These are phyloP conservation scores for Miniopterus natalensis DNA, from an alignment of 2,113 vertebrate species.

Conservation along the genomic window DNA sequence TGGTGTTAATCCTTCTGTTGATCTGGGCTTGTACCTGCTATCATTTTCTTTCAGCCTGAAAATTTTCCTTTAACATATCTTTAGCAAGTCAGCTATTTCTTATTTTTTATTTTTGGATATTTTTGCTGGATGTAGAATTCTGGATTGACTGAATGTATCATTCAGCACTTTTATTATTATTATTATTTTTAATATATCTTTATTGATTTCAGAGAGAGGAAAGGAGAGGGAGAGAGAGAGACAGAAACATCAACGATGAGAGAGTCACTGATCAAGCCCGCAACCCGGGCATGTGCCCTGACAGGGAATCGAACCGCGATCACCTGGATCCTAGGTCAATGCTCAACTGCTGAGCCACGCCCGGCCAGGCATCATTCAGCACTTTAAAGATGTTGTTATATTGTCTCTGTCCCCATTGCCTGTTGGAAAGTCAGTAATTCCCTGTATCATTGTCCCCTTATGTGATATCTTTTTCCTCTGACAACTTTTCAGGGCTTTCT, in stretches of 20 bases:
- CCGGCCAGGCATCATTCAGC: neutral
- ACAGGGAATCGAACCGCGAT: no score
- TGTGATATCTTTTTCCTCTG: neutral
- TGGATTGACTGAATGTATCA: neutral
- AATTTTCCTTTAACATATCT: neutral
- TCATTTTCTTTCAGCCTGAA: neutral
- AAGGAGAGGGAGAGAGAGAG: no score
- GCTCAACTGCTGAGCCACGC: no score
- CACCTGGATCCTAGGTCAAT: no score
- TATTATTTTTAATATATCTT: no score
- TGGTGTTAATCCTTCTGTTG: neutral
- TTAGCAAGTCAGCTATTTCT: neutral
- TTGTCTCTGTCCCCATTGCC: neutral
- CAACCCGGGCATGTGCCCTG: no score
- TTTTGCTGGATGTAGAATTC: constrained; percentile 27
- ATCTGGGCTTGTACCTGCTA: constrained; percentile 7
- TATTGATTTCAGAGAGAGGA: no score
- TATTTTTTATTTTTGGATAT: neutral
- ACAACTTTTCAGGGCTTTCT: neutral
- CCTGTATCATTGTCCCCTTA: neutral
- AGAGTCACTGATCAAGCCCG: no score
- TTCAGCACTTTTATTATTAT: neutral
- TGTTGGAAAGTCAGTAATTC: neutral
- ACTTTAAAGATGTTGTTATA: neutral
- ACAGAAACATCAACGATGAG: no score